Conservation (phyloP, 1,140 invertebrate genomes). For the Tetramorium alpestre region DNA sequence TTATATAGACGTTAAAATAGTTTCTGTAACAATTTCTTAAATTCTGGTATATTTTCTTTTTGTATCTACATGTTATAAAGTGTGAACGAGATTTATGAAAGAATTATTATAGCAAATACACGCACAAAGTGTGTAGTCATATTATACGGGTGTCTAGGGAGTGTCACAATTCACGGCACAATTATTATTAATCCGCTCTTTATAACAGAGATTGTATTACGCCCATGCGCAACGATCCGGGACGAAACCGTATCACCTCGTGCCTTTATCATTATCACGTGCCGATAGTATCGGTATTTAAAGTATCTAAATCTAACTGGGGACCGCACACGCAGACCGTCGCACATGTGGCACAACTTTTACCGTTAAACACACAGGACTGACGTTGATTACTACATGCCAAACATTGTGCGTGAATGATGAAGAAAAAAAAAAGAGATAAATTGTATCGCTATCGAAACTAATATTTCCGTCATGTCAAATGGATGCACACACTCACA, state of each 20-base stretch:
- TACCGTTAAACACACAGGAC: slow-evolving; percentile 36
- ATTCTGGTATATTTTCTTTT: not conserved
- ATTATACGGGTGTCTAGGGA: not conserved
- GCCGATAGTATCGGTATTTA: slow-evolving; percentile 52
- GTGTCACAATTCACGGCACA: not conserved
- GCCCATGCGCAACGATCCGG: slow-evolving; percentile 47
- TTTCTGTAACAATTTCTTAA: not conserved
- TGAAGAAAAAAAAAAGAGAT: not conserved
- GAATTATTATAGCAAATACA: not conserved
- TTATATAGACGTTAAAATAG: not conserved
- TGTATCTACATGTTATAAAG: not conserved
- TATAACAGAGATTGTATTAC: slow-evolving; percentile 13
- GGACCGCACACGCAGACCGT: not conserved
- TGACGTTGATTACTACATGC: not conserved
- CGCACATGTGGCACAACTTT: slow-evolving; percentile 26
- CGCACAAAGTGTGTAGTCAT: not conserved
- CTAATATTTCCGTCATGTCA: not conserved
- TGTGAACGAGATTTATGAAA: not conserved
- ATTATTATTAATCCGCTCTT: slow-evolving; percentile 39
- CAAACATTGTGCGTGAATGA: slow-evolving; percentile 11
- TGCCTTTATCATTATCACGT: slow-evolving; percentile 58
- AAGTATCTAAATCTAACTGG: slow-evolving; percentile 61
- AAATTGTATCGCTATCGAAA: not conserved
- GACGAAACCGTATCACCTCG: slow-evolving; percentile 23
- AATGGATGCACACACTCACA: not conserved